Conservation (phyloP, 2,888 invertebrate genomes). For the Hyalella azteca region DNA sequence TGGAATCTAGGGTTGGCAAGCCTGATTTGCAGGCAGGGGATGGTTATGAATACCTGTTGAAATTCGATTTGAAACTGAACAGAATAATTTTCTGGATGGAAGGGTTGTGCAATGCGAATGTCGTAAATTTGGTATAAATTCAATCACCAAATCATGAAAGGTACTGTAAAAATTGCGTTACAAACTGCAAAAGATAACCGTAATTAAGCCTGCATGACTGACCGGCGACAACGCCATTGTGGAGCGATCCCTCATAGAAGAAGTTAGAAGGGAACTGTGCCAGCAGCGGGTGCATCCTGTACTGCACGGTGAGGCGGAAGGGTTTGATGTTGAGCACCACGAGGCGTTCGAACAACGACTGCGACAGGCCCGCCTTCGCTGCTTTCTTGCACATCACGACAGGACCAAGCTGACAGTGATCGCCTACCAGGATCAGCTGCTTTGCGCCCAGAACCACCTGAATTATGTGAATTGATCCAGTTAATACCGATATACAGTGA, state of each 20-base stretch:
- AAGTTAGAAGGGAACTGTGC: conserved; percentile 98
- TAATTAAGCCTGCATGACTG: conserved; percentile 23
- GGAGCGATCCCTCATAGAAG: conserved; percentile 98
- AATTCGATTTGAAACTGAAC: too few relatives aligned
- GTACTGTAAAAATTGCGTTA: too few relatives aligned
- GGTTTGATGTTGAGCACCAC: conserved; percentile 97
- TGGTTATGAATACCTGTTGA: too few relatives aligned
- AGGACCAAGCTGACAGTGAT: conserved; percentile 98
- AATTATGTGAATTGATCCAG: too few relatives aligned
- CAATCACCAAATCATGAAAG: too few relatives aligned
- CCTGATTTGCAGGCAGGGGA: too few relatives aligned
- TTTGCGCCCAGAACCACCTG: conserved; percentile 88
- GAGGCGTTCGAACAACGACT: conserved; percentile 94
- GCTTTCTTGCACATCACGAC: conserved; percentile 99
- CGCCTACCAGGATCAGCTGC: conserved; percentile 94
- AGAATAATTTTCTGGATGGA: too few relatives aligned
- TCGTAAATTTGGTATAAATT: too few relatives aligned
- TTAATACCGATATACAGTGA: too few relatives aligned
- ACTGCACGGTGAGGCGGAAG: conserved; percentile 95
- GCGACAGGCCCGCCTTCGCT: conserved; percentile 93
- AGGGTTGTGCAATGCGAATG: too few relatives aligned
- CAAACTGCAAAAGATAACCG: too few relatives aligned
- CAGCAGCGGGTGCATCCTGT: conserved; percentile 98
- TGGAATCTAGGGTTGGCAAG: too few relatives aligned
- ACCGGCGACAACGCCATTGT: conserved; percentile 83